phyloP scores from a whole-genome alignment of 2,113 vertebrate species.

The Panthera leo region DNA sequence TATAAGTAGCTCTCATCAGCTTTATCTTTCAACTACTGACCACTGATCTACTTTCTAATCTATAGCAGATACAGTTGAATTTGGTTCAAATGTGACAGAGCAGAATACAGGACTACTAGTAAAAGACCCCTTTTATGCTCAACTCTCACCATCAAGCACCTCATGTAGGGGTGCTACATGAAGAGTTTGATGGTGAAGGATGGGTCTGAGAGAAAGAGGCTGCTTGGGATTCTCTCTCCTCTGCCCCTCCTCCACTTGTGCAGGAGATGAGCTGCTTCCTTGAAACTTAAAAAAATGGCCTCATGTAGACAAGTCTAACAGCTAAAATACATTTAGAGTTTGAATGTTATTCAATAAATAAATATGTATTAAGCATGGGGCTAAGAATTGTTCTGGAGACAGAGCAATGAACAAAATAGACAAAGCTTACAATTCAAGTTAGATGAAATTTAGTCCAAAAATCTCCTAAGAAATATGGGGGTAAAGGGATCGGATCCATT shows the following conservation, averaged over 20 bases:
- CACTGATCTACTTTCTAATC: not conserved
- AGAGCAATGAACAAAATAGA: not conserved
- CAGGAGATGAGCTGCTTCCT: too few relatives aligned
- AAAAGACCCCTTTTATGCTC: not conserved
- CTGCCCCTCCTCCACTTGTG: too few relatives aligned
- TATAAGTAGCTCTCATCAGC: not conserved
- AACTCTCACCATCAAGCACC: not conserved
- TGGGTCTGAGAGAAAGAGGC: too few relatives aligned
- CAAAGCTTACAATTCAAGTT: constrained; percentile 15
- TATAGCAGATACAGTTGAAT: not conserved
- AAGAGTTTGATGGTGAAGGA: too few relatives aligned
- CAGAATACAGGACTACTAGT: not conserved
- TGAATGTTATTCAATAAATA: not conserved
- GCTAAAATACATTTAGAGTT: not conserved
- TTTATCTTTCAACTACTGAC: not conserved
- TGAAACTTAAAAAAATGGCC: too few relatives aligned
- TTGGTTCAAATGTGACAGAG: not conserved
- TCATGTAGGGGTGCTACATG: not conserved
- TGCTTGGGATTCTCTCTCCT: too few relatives aligned
- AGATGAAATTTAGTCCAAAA: not conserved
- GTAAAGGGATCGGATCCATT: not conserved
- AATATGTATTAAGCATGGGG: not conserved
- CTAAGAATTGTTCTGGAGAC: not conserved
- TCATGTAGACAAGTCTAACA: not conserved
- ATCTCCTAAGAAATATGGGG: not conserved